Evolutionary conservation across 2,797 vertebrate genomes (phyloP).

Genomic region (Anomalospiza imberbis): DNA sequence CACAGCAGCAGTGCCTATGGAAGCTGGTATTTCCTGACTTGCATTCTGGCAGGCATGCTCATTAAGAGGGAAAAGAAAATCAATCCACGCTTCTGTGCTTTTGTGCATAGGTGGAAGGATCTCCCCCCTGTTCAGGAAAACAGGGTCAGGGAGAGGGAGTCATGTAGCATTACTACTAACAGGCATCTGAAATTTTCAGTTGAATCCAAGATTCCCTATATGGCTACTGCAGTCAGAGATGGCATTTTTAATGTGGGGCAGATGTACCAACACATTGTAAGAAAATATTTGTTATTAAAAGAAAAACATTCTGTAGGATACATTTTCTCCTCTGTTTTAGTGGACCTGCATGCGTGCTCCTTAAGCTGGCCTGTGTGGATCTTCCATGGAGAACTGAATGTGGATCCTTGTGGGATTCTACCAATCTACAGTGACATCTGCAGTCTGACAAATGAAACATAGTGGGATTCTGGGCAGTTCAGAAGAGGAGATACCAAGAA

Average conservation of each 20-base stretch:
- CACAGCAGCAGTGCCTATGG: constrained; percentile 14
- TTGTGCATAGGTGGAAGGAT: background rate
- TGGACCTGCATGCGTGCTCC: rapidly evolving
- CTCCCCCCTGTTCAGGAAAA: background rate
- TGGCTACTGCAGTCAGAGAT: background rate
- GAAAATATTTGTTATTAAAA: background rate
- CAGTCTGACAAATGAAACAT: background rate
- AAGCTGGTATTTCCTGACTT: constrained; percentile 55
- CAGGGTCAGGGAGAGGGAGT: background rate
- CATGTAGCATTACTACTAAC: background rate
- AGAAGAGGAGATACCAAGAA: background rate
- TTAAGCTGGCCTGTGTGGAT: background rate
- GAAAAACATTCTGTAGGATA: background rate
- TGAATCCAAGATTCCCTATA: background rate
- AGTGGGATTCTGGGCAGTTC: background rate
- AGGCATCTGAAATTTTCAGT: background rate
- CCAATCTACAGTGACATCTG: background rate
- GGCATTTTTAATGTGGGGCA: background rate
- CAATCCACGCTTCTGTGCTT: background rate
- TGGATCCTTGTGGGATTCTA: background rate
- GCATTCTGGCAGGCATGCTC: background rate
- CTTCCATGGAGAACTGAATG: background rate
- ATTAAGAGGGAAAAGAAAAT: background rate
- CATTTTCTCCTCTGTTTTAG: background rate
- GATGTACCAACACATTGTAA: background rate